Conservation (phyloP, 2,113 vertebrate genomes). For the Odocoileus hemionus region DNA sequence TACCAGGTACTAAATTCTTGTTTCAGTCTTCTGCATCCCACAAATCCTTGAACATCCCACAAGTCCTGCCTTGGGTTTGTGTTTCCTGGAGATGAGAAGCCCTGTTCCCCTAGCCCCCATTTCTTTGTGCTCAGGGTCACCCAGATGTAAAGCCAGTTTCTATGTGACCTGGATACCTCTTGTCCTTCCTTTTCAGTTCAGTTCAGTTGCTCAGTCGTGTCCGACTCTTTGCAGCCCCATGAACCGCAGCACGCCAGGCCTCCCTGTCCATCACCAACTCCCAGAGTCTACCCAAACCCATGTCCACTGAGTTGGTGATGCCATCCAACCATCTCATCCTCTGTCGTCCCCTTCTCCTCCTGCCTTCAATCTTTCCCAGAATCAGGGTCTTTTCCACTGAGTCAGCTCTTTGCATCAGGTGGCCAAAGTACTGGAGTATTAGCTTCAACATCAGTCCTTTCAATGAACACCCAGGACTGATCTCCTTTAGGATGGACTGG, state of each 20-base stretch:
- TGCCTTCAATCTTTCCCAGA: background rate
- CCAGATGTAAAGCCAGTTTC: background rate
- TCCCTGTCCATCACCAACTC: background rate
- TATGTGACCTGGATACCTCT: background rate
- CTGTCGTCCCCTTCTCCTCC: background rate
- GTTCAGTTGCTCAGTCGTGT: background rate
- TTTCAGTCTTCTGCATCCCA: background rate
- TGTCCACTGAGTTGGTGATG: accelerated
- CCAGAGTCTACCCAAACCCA: background rate
- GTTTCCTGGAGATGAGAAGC: background rate
- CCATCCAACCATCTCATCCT: background rate
- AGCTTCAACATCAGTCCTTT: background rate
- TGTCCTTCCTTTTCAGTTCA: background rate
- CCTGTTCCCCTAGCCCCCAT: background rate
- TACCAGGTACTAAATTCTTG: background rate
- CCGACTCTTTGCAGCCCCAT: background rate
- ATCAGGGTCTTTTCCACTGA: background rate
- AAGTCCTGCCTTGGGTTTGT: background rate
- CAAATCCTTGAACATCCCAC: background rate
- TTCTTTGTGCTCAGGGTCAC: background rate
- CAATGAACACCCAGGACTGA: background rate
- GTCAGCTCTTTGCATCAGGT: background rate
- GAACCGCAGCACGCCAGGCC: background rate
- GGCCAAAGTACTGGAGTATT: background rate
- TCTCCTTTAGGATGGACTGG: background rate